A percentile compares a stretch with the other conserved stretches of the same genome.
phyloP scores from a whole-genome alignment of 2,888 invertebrate species.

The Tyria jacobaeae region DNA sequence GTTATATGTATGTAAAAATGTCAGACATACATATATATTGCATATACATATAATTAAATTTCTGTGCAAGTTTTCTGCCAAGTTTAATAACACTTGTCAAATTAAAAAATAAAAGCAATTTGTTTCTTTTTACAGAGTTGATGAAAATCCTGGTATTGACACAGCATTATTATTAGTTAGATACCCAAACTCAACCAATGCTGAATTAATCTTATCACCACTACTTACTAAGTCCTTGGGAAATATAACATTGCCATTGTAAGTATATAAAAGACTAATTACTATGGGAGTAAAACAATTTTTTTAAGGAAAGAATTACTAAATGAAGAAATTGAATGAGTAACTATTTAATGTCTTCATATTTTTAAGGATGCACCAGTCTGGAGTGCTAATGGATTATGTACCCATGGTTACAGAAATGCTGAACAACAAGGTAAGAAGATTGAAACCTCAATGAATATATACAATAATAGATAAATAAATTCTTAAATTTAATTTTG shows the following conservation, averaged over 20 bases:
- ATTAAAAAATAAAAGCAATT: too few relatives aligned
- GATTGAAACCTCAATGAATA: background rate
- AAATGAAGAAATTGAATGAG: background rate
- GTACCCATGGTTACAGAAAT: slow-evolving; percentile 84
- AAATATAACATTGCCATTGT: slow-evolving; percentile 78
- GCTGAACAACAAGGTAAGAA: slow-evolving; percentile 79
- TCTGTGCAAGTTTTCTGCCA: too few relatives aligned
- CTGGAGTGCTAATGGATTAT: slow-evolving; percentile 86
- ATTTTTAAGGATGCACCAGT: slow-evolving; percentile 78
- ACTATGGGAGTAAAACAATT: background rate
- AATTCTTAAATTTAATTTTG: too few relatives aligned
- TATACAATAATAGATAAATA: background rate
- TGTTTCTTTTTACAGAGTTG: slow-evolving; percentile 59
- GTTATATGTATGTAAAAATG: too few relatives aligned
- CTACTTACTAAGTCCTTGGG: slow-evolving; percentile 78
- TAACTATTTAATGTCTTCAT: background rate
- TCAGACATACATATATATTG: too few relatives aligned
- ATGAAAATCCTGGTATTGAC: slow-evolving; percentile 80
- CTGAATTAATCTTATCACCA: slow-evolving; percentile 81
- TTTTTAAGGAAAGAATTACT: background rate
- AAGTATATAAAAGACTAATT: slow-evolving; percentile 51
- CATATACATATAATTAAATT: too few relatives aligned
- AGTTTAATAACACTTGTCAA: too few relatives aligned
- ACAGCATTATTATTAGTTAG: slow-evolving; percentile 85
- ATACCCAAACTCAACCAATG: slow-evolving; percentile 85